Base-by-base conservation (phyloP, 64 coral and sea anemone species). In the Stichodactyla mertensii region DNA sequence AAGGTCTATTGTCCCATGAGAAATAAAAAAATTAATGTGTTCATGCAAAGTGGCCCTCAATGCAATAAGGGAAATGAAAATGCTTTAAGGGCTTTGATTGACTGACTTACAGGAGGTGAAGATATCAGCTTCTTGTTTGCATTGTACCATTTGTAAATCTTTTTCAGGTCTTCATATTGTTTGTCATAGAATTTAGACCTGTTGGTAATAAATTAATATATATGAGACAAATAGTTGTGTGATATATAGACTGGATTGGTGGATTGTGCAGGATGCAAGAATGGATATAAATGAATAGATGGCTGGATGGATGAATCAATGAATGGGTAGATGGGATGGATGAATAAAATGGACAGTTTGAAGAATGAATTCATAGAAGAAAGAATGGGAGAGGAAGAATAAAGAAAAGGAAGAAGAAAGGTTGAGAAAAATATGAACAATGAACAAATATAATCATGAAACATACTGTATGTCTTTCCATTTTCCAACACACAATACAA, bases 91-190 rank as follows among this genome's bases (percentile, higher is more conserved):
- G 3, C 36, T 45, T 45, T 45, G 36, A 45, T 45, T 45, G 3
- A 45, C 23, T 54, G 16, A 98, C 96, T 95, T 88, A 95, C 96
- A 4, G 96, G 87, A 14, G 93, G 92, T 56, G 90, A 92, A 15
- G 70, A 78, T 20, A 98, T 95, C 19, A 98, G 87, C 22, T 88
- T 98, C 16, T 95, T 92, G 81, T 98, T 94, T 79, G 96, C 93
- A 54, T 66, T 83, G 71, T 94, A 98, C 96, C 96, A 98, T 12
- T 92, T 94, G 87, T 91, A 98, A 88, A 98, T 92, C 86, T 98
- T 98, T 59, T 89, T 71, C 52, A 98, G 87, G 86, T 98, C 96
- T 78, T 98, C 90, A 71, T 92, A 87, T 64, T 98, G 96, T 80
- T 94, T 98, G 24, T 98, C 96, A 82, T 84, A 67, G 83, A 85